Conservation (phyloP, 2,888 invertebrate genomes). For the Ecliptopera silaceata region DNA sequence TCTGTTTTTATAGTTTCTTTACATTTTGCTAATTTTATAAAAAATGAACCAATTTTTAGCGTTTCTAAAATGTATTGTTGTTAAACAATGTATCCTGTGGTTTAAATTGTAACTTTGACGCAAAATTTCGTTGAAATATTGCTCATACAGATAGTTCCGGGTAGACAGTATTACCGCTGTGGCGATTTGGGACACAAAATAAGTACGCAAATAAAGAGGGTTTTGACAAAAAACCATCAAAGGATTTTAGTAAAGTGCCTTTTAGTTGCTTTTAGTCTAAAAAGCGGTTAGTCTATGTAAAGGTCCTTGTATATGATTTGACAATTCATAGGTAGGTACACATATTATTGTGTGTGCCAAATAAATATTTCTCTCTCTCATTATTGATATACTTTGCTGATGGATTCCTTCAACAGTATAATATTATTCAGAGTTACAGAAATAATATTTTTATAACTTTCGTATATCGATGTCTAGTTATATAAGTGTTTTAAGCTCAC, state of each 20-base stretch:
- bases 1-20: neutral
- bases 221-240: constrained; percentile 22
- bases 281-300: neutral
- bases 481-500: neutral
- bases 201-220: constrained; percentile 27
- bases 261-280: constrained; percentile 6
- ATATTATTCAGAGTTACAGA: too few relatives aligned
- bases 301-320: neutral
- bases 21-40: constrained; percentile 30
- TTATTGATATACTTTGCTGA: too few relatives aligned
- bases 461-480: too few relatives aligned
- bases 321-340: neutral
- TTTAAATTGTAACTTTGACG: constrained; percentile 26
- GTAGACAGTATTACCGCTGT: constrained; percentile 21
- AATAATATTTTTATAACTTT: too few relatives aligned
- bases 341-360: too few relatives aligned
- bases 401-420: too few relatives aligned
- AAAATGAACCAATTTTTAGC: constrained; percentile 36
- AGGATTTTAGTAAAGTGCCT: constrained; percentile 13
- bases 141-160: constrained; percentile 22
- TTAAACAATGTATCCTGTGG: constrained; percentile 29
- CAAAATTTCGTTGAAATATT: constrained; percentile 28
- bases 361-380: too few relatives aligned
- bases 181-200: constrained; percentile 22
- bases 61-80: constrained; percentile 19